Percentiles rank a stretch among this genome's conserved stretches.
These are phyloP conservation scores for Ooceraea biroi DNA, from an alignment of 1,140 invertebrate genomes.

Conservation along the genomic window DNA sequence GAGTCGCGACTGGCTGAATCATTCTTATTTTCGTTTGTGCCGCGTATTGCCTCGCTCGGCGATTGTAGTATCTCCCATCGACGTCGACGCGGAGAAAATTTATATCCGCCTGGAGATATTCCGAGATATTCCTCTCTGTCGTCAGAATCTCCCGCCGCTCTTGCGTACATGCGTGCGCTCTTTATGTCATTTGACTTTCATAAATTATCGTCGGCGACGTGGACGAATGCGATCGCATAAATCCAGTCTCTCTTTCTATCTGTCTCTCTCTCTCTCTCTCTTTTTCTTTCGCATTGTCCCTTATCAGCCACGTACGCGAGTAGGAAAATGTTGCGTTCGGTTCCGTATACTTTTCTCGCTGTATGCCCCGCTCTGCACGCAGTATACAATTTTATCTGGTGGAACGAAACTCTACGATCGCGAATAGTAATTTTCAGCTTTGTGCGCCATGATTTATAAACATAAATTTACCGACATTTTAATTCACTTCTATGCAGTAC, in stretches of 20 bases:
- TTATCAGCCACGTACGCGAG: slow-evolving; percentile 38
- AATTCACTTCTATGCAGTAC: no score
- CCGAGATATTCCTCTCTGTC: slow-evolving; percentile 36
- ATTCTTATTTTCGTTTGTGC: slow-evolving; percentile 46
- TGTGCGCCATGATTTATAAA: background rate
- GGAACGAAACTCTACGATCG: background rate
- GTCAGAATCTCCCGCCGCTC: slow-evolving; percentile 21
- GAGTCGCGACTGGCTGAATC: slow-evolving; percentile 30
- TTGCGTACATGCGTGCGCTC: slow-evolving; percentile 38
- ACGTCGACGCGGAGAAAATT: slow-evolving; percentile 29
- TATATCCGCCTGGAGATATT: slow-evolving; percentile 48
- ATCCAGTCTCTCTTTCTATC: slow-evolving; percentile 49
- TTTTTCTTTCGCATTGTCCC: background rate
- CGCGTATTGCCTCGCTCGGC: slow-evolving; percentile 19
- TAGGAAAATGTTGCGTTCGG: slow-evolving; percentile 24
- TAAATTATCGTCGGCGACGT: slow-evolving; percentile 46
- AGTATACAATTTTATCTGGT: slow-evolving; percentile 27
- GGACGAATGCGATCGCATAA: slow-evolving; percentile 57
- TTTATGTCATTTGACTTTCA: slow-evolving; percentile 56
- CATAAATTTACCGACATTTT: slow-evolving; percentile 5
- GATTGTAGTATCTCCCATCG: slow-evolving; percentile 40
- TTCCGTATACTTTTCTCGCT: slow-evolving; percentile 3
- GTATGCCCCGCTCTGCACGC: background rate
- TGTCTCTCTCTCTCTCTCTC: slow-evolving; percentile 49
- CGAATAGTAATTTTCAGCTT: background rate